Evolutionary conservation across 2,888 invertebrate species (phyloP), one percentile per base, ranked within the genome.

Genomic region (Tubiluchus corallicola): DNA sequence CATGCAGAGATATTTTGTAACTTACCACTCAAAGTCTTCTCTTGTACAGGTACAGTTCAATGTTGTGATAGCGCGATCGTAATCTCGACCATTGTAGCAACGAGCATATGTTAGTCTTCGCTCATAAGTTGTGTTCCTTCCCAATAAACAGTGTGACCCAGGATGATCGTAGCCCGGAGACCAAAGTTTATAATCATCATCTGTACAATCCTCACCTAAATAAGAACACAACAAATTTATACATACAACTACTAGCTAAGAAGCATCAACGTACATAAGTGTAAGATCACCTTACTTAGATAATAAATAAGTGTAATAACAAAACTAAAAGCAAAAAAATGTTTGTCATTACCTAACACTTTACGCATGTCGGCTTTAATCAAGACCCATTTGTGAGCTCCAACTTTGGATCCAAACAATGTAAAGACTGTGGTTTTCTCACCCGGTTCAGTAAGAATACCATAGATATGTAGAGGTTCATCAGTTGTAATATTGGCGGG

Each of bases 371-470:
- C 72, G 16, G 76, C 64, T 53, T 82, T 82, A 39, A 84, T 75
- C 39, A 87, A 79, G n/a, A 82, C 71, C 88, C 88, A 90, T 50
- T 79, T 77, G 60, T 85, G 85, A 46, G 74, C 47, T 3, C 9
- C 9, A 4, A 13, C 17, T n/a, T 5, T 72, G 0, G 87, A 85
- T 1, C 87, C 88, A 62, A 88, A 90, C 71, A 90, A 74, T 1
- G 87, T 85, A 58, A 90, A 87, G 1, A 82, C 74, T 0, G 87
- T 84, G 0, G 85, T 83, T 58, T 83, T 85, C 62, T 85, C 84
- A n/a, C 87, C 87, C 0, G 88, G 85, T 58, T 88, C 87, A 0
- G 85, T 88, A 77, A 88, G 82, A 16, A 88, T 64, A 4, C 85
- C 85, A 60, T 87, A 84, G n/a, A 88, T 75, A 44, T 77, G 71